Evolutionary conservation across 2,888 invertebrate species (phyloP).

Genomic region (Himalopsyche japonica): DNA sequence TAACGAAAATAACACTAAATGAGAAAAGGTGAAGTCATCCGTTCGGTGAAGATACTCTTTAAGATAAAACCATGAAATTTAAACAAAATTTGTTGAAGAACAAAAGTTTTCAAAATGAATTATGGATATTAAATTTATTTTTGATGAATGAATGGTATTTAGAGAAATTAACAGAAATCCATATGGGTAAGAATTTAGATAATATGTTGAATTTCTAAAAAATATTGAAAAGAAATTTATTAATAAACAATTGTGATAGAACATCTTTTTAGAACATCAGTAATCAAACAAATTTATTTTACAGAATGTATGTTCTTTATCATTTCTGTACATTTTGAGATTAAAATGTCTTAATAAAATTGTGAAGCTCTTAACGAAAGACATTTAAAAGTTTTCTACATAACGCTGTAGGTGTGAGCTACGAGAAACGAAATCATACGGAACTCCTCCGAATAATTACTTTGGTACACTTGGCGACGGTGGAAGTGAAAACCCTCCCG

Average conservation of each 20-base stretch:
- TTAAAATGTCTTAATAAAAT: constrained; percentile 15
- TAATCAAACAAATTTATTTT: neutral
- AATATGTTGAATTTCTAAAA: no score
- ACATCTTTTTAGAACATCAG: neutral
- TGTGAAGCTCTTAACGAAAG: constrained; percentile 20
- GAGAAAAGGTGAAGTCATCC: no score
- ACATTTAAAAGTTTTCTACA: constrained; percentile 10
- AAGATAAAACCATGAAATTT: no score
- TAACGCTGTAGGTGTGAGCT: constrained; percentile 9
- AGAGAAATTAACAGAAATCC: no score
- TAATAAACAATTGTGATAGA: neutral
- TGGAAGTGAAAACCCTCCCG: constrained; percentile 9
- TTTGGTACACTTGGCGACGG: constrained; percentile 34
- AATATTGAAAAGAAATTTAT: no score
- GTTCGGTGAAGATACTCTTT: no score
- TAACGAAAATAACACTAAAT: no score
- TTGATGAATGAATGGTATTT: no score
- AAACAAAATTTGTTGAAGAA: no score
- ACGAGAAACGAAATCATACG: constrained; percentile 32
- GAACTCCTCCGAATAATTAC: constrained; percentile 40
- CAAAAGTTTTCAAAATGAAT: no score
- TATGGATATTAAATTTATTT: no score
- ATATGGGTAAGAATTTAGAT: no score
- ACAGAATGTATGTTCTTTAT: neutral
- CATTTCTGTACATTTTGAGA: neutral